A percentile compares a stretch with the other conserved stretches of the same genome.
These are phyloP conservation scores for Nematopogon swammerdamellus DNA, from an alignment of 2,888 invertebrate species.

Conservation along the genomic window DNA sequence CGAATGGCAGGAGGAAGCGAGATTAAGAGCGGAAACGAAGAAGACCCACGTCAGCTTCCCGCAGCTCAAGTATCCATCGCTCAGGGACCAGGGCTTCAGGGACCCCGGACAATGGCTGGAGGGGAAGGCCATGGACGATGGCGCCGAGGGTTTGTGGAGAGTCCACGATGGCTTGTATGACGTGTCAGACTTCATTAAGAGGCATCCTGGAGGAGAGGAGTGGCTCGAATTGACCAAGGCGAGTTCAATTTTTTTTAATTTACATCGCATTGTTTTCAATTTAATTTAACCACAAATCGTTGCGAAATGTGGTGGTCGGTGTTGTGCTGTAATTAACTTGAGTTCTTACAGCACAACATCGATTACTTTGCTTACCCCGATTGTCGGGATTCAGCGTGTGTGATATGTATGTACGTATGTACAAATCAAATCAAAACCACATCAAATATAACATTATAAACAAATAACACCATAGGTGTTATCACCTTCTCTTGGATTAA, in stretches of 20 bases:
- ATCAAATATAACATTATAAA: not conserved
- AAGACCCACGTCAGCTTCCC: slow-evolving; percentile 50
- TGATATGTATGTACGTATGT: no score
- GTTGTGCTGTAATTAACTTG: no score
- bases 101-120: slow-evolving; percentile 58
- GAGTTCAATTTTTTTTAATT: slow-evolving; percentile 12
- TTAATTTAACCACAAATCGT: not conserved
- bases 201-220: slow-evolving; percentile 83
- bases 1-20: slow-evolving; percentile 26
- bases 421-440: no score
- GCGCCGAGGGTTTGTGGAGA: slow-evolving; percentile 77
- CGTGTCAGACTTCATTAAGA: slow-evolving; percentile 70
- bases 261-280: not conserved
- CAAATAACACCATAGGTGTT: not conserved
- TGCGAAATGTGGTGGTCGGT: no score
- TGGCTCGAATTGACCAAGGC: slow-evolving; percentile 72
- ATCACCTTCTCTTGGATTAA: no score
- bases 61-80: slow-evolving; percentile 48
- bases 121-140: slow-evolving; percentile 64
- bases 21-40: slow-evolving; percentile 26
- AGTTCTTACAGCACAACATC: no score
- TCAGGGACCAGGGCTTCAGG: slow-evolving; percentile 38
- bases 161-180: slow-evolving; percentile 79
- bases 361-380: no score
- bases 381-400: no score